Evolutionary conservation across 1,140 invertebrate genomes (phyloP), one percentile per base, ranked within the genome.

Genomic region (Halesus radiatus): DNA sequence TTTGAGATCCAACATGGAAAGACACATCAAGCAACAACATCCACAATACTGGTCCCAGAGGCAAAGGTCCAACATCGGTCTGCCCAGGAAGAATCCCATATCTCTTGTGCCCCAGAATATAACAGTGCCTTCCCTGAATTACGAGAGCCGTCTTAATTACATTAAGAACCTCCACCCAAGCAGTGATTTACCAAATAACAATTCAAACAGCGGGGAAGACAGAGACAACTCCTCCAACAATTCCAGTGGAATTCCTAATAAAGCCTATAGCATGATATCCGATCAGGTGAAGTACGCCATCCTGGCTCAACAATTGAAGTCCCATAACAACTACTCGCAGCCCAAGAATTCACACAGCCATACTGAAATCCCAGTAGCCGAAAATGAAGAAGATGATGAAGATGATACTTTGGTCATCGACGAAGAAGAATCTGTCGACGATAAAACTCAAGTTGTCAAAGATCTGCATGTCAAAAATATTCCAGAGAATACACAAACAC

Each of bases 11-110:
- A 98, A 98, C 85, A 98, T 98, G 96, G 96, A 98, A 87, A 89
- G 96, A 0, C 97, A 98, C 80, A 95, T 98, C 0, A 98, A 98
- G 85, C 96, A 97, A 84, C 96, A 98, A 84, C 97, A 98, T 90
- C 96, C 96, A 0, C 94, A 96, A 70, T 93, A 92, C 82, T 97
- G 96, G 95, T 95, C 93, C 64, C 94, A 95, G 76, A 88, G 94
- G 60, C 94, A 95, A 80, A 89, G 93, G 79, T 87, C 86, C 56
- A 4, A 89, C 87, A 8, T 86, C 86, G 83, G 83, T 18, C n/a
- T 84, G 16, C 80, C 83, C 2, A 52, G 80, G 32, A 84, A 84
- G 54, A 79, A 50, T 54, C 80, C 83, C 16, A 52, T 80, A 18
- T 80, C 80, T 4, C 45, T 84, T 45, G 74, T 84, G 2, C 83